phyloP scores from a whole-genome alignment of 1,140 invertebrate species.

The Aphis gossypii region DNA sequence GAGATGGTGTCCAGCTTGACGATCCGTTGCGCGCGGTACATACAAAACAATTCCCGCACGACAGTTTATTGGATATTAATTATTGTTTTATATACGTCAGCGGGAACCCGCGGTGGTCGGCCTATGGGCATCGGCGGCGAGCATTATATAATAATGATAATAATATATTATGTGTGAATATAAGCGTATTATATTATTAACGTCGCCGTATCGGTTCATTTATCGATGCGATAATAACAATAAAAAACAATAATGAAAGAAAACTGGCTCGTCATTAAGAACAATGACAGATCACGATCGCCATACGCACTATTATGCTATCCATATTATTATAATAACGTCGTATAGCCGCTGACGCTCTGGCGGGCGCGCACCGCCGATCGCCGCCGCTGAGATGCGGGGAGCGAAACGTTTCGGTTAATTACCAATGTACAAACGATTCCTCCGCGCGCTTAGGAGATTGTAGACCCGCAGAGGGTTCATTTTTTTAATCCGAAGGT shows the following conservation, averaged over 20 bases:
- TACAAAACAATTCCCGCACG: not conserved
- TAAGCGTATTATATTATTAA: not conserved
- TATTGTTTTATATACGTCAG: not conserved
- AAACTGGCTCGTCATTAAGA: slow-evolving; percentile 33
- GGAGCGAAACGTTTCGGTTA: slow-evolving; percentile 24
- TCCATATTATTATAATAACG: not conserved
- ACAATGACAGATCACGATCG: slow-evolving; percentile 43
- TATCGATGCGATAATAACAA: not conserved
- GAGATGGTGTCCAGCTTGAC: not conserved
- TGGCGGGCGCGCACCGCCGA: not conserved
- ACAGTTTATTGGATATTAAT: not conserved
- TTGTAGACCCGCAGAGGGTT: slow-evolving; percentile 38
- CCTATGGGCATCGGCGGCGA: not conserved
- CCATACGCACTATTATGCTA: not conserved
- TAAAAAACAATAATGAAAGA: slow-evolving; percentile 15
- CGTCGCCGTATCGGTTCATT: not conserved
- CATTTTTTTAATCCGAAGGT: slow-evolving; percentile 43
- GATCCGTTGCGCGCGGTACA: too few species aligned
- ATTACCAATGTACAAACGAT: slow-evolving; percentile 31
- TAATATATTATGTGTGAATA: not conserved
- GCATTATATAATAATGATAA: not conserved
- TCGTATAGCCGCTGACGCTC: not conserved
- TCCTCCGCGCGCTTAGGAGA: not conserved
- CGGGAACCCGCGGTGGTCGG: not conserved
- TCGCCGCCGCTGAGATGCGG: not conserved